Percentiles rank a stretch among this genome's conserved stretches.
Conservation (phyloP, 2,797 vertebrate genomes). For the Sebastes matsubarae region DNA sequence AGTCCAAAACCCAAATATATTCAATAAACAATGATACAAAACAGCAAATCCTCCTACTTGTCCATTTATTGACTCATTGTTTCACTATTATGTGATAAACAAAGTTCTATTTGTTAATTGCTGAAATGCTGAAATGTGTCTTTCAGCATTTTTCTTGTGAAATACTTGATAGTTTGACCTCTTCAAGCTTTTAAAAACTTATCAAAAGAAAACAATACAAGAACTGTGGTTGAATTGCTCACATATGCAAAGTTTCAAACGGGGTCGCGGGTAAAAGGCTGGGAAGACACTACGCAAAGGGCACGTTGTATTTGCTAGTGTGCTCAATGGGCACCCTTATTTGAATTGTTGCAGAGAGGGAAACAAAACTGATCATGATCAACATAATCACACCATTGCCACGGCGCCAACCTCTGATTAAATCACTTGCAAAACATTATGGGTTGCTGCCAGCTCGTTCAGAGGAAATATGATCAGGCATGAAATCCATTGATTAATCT, state of each 20-base stretch:
- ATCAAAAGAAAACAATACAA: not conserved
- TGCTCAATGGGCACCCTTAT: constrained; percentile 16
- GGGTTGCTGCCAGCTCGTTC: constrained; percentile 41
- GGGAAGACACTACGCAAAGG: not conserved
- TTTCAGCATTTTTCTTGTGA: not conserved
- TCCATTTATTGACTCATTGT: not conserved
- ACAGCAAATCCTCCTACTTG: not conserved
- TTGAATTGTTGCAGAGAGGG: constrained; percentile 24
- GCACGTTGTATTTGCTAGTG: constrained; percentile 8
- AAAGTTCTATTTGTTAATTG: no score
- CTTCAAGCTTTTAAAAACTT: not conserved
- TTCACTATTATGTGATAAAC: not conserved
- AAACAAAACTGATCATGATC: constrained; percentile 49
- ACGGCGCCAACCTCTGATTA: constrained; percentile 39
- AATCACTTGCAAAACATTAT: constrained; percentile 57
- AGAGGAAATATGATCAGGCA: constrained; percentile 50
- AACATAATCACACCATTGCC: constrained; percentile 55
- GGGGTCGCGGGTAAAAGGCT: not conserved
- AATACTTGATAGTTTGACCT: not conserved
- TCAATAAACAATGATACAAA: not conserved
- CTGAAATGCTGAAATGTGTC: not conserved
- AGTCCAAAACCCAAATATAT: not conserved
- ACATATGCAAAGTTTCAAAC: not conserved
- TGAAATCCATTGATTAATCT: constrained; percentile 69
- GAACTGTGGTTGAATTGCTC: not conserved